Base-by-base conservation (phyloP, 1,140 invertebrate species). In the Hylaeus volcanicus region DNA sequence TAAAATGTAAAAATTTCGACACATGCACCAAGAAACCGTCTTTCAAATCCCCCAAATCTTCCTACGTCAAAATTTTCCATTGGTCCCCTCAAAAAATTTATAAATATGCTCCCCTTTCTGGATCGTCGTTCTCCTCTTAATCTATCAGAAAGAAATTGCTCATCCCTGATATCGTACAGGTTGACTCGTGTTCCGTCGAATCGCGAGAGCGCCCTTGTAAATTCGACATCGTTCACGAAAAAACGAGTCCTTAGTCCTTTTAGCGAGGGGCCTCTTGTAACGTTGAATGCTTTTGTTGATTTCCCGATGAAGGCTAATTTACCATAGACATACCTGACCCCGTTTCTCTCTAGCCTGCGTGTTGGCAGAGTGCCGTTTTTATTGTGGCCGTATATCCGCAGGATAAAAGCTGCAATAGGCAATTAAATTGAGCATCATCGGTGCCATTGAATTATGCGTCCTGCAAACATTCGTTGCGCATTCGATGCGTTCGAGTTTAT, bases 321-420 rank as follows among this genome's bases (percentile, higher is more conserved):
- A 84, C 81, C 83, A 80, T 83, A 82, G 84, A 86, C 80, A 82
- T 86, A 82, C 83, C 84, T 86, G 84, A 86, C 84, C 84, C 75
- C 83, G 71, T 86, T 86, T 86, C 79, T 72, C 75, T 73, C 81
- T 56, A 76, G 78, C 73, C 81, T 84, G 84, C 84, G 78, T 81
- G 83, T 75, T 82, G 83, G 83, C 79, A 76, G 74, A 82, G 79
- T 74, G 84, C 74, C 74, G 79, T 86, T 85, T 86, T 86, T 86
- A 86, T 85, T 85, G 74, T 77, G 71, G 65, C 82, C 74, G 70
- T 85, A 77, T 85, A 85, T 85, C 83, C 74, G 66, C 80, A 79
- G 84, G 73, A 74, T 60, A 74, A 80, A 74, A 75, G 73, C 79
- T 58, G 79, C 79, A 80, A 80, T 74, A 80, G 64, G 63, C 79